Base-by-base conservation (phyloP, 2,888 invertebrate genomes). In the Seladonia tumulorum region DNA sequence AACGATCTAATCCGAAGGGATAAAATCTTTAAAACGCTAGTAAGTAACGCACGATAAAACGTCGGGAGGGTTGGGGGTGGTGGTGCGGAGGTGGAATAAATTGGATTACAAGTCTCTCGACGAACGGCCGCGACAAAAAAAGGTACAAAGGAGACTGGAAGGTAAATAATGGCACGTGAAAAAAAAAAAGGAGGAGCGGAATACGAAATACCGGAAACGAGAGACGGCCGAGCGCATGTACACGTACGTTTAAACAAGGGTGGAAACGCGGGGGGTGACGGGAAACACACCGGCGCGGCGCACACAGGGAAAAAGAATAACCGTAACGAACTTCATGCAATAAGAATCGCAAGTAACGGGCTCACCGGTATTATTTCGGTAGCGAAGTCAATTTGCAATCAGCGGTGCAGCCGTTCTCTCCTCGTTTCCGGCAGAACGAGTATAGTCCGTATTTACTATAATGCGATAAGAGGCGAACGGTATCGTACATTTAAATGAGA, bases 381-480 rank as follows among this genome's bases (percentile, higher is more conserved):
- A 89, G 90, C 88, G 90, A 92, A 94, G 93, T 93, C 93, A 94
- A 94, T 94, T 94, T 94, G 93, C 93, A 93, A 94, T 94, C 93
- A 93, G 90, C 91, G 89, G 86, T 81, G 88, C 88, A 84, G 89
- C 90, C 90, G 90, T 89, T 90, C 88, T 76, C 83, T 79, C 82
- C 87, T 86, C 88, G 80, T 85, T 83, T 76, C 81, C 84, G 76
- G 45, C 78, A 82, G 79, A 86, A 89, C 85, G 85, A 85, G 85
- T 87, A 88, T 79, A 87, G 83, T 87, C 87, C 87, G 93, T 93
- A 93, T 94, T 94, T 94, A 93, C 92, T 93, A 93, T 94, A 93
- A 94, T 94, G 91, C 93, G 93, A 93, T 93, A 94, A 93, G 92
- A 91, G 93, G 87, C 90, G 92, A 89, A 89, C 89, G 88, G 89